phyloP scores from a whole-genome alignment of 2,888 invertebrate species.

The Ophion slaviceki region DNA sequence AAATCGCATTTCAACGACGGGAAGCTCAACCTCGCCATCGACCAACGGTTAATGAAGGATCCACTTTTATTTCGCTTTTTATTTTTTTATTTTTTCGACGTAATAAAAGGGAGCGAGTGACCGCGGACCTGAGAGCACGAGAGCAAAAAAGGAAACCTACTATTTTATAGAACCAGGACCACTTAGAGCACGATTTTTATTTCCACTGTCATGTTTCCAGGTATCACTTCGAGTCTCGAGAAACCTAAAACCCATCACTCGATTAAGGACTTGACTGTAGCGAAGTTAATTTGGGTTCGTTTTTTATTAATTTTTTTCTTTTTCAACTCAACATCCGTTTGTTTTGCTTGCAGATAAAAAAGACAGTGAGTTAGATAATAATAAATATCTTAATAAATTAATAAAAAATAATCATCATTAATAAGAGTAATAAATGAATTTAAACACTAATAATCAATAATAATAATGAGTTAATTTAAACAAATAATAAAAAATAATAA shows the following conservation, averaged over 20 bases:
- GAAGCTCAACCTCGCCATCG: conserved; percentile 32
- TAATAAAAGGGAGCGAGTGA: conserved; percentile 43
- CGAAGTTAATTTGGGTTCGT: conserved; percentile 4
- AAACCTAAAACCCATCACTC: conserved; percentile 26
- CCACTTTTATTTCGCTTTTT: conserved; percentile 9
- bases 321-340: not conserved
- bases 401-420: too few relatives aligned
- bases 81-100: not conserved
- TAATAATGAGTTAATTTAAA: too few relatives aligned
- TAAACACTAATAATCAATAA: too few relatives aligned
- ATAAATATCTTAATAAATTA: not conserved
- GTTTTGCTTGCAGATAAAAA: not conserved
- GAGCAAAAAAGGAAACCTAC: conserved; percentile 31
- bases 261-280: conserved; percentile 27
- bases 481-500: too few relatives aligned
- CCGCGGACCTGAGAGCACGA: not conserved
- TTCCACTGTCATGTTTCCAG: conserved; percentile 62
- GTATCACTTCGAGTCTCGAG: conserved; percentile 51
- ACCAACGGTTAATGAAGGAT: conserved; percentile 57
- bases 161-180: conserved; percentile 51
- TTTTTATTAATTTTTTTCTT: not conserved
- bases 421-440: too few relatives aligned
- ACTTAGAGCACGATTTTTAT: conserved; percentile 59
- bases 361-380: not conserved
- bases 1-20: conserved; percentile 51